A percentile compares a stretch with the other conserved stretches of the same genome.
Evolutionary conservation across 2,797 vertebrate species (phyloP).

Genomic region (Microhierax caerulescens): DNA sequence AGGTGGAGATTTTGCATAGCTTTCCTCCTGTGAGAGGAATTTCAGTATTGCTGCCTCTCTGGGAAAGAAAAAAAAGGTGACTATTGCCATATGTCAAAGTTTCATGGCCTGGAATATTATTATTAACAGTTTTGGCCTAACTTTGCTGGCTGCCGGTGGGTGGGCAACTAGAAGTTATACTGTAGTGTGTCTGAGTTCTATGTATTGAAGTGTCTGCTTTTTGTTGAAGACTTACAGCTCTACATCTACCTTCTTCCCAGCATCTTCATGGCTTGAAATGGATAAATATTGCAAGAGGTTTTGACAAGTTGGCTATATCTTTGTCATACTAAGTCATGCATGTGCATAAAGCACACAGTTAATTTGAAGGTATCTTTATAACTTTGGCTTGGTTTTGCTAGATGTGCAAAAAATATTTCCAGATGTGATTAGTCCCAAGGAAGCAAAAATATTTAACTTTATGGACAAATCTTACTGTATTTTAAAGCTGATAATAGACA

Average conservation of each 20-base stretch:
- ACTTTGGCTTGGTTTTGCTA: constrained; percentile 43
- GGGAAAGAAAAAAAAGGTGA: not conserved
- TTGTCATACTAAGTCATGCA: not conserved
- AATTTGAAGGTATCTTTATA: constrained; percentile 21
- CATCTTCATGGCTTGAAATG: not conserved
- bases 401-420: constrained; percentile 32
- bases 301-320: not conserved
- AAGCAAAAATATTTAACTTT: constrained; percentile 42
- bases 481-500: constrained; percentile 18
- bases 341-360: constrained; percentile 2
- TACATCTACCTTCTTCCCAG: not conserved
- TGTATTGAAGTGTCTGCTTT: not conserved
- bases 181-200: not conserved
- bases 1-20: not conserved
- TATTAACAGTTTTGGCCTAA: constrained; percentile 3
- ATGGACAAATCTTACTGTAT: not conserved
- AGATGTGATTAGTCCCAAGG: constrained; percentile 21
- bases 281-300: not conserved
- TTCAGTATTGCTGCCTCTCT: not conserved
- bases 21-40: not conserved
- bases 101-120: constrained; percentile 10
- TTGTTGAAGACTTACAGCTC: not conserved
- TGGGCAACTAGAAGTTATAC: not conserved
- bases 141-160: not conserved
- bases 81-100: not conserved